Base-by-base conservation (phyloP, 2,113 vertebrate species). In the Panthera uncia region DNA sequence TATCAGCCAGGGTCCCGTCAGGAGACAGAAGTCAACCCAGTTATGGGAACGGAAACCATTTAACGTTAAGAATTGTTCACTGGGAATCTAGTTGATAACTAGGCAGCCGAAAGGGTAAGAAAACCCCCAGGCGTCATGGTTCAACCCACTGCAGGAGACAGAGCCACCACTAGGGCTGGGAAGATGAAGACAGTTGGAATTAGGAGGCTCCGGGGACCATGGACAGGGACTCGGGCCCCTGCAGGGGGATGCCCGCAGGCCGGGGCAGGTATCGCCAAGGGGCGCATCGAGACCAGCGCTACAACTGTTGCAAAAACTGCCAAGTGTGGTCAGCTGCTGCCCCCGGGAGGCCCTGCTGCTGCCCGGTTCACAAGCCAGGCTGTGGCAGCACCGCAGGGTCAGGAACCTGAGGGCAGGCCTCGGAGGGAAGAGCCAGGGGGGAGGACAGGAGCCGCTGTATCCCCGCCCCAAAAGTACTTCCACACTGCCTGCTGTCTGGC, bases 241-340 rank as follows among this genome's bases (percentile, higher is more conserved):
- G 9, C 66, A 15, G 18, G 15, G 14, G 23, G 9, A 48, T 11
- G 16, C 27, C 57, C 29, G 5, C 5, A 4, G 19, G 7, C 86
- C 52, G 31, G 12, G 25, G 41, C 52, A 55, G 71, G 50, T 15
- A 12, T 48, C 29, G 65, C 4, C 0, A 41, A 50, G 38, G 61
- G 15, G 0, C 4, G 1, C 0, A 0, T 3, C 4, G 8, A 7
- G 48, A 23, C 18, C 6, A 7, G 33, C 68, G 48, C 74, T 68
- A 41, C 4, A 69, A 27, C 18, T 74, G 21, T 45, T 76, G 27
- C 36, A 50, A 57, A 71, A 61, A 10, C 11, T 76, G 48, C 18
- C 21, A 38, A 68, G 10, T 7, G 23, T 10, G 16, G 48, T n/a
- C 9, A 45, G 33, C 21, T n/a, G 14, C 76, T 66, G 16, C n/a